phyloP scores from a whole-genome alignment of 2,888 invertebrate genomes.

The Mechanitis mazaeus region DNA sequence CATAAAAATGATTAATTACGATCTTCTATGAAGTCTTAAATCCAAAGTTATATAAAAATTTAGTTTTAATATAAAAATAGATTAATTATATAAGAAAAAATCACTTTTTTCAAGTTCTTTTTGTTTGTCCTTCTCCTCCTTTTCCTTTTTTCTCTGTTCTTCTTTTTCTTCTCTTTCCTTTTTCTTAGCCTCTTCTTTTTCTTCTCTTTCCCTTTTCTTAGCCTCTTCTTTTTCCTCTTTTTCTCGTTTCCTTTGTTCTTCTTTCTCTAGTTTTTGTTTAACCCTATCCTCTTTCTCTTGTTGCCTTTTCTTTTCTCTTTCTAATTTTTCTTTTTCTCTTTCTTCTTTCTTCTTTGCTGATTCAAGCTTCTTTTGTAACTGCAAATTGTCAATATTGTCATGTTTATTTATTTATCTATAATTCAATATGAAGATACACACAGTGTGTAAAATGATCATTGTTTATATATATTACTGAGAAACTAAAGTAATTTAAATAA shows the following conservation, averaged over 20 bases:
- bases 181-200: constrained; percentile 64
- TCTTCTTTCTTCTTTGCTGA: constrained; percentile 76
- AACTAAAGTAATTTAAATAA: too few species aligned
- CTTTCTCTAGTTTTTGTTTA: constrained; percentile 65
- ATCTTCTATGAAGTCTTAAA: too few species aligned
- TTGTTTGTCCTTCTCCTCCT: constrained; percentile 72
- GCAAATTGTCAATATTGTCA: constrained; percentile 26
- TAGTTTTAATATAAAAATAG: too few species aligned
- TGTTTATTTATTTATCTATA: not conserved
- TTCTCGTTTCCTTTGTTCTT: constrained; percentile 62
- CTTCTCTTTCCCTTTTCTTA: constrained; percentile 58
- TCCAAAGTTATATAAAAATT: too few species aligned
- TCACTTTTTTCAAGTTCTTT: constrained; percentile 75
- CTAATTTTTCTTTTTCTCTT: constrained; percentile 67
- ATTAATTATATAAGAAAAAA: constrained; percentile 16
- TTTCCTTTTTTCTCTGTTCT: constrained; percentile 70
- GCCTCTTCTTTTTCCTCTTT: constrained; percentile 70
- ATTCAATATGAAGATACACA: not conserved
- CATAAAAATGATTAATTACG: too few species aligned
- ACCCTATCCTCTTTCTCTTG: constrained; percentile 71
- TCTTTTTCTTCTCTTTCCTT: constrained; percentile 73
- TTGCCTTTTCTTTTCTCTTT: constrained; percentile 60
- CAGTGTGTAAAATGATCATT: not conserved
- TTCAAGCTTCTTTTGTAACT: constrained; percentile 76
- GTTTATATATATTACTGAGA: not conserved